Percentiles rank a stretch among this genome's conserved stretches.
phyloP scores from a whole-genome alignment of 1,140 invertebrate species.

The Calephelis virginiensis region DNA sequence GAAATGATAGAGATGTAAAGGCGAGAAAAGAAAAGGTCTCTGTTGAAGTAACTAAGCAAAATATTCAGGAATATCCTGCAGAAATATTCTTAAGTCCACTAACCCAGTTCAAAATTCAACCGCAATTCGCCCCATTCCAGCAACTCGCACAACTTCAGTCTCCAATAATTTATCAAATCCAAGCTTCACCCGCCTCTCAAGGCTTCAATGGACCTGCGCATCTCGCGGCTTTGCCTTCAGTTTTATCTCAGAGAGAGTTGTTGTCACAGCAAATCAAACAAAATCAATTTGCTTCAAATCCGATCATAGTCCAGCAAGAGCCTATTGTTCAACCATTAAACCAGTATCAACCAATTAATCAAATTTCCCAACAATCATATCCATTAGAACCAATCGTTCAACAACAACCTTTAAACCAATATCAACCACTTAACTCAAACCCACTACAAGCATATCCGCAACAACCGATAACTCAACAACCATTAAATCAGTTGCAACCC shows the following conservation, averaged over 20 bases:
- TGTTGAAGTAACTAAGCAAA: constrained; percentile 65
- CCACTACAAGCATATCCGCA: constrained; percentile 34
- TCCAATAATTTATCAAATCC: constrained; percentile 45
- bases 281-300: constrained; percentile 45
- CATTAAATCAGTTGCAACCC: constrained; percentile 38
- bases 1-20: constrained; percentile 24
- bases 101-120: constrained; percentile 55
- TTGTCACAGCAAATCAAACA: constrained; percentile 37
- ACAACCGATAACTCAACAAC: constrained; percentile 39
- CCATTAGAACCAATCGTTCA: constrained; percentile 28
- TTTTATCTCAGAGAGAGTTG: constrained; percentile 55
- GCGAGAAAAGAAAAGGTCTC: constrained; percentile 46
- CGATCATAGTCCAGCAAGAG: constrained; percentile 45
- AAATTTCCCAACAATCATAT: constrained; percentile 22
- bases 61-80: constrained; percentile 61
- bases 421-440: constrained; percentile 25
- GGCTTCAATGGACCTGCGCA: constrained; percentile 57
- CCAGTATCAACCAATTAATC: constrained; percentile 36
- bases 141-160: constrained; percentile 53
- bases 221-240: constrained; percentile 60
- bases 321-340: constrained; percentile 32
- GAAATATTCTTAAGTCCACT: constrained; percentile 59
- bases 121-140: constrained; percentile 48
- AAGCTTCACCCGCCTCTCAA: constrained; percentile 34
- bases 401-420: constrained; percentile 33